These are phyloP conservation scores for Chaenodraco wilsoni DNA, from an alignment of 2,797 vertebrate species.

Conservation along the genomic window DNA sequence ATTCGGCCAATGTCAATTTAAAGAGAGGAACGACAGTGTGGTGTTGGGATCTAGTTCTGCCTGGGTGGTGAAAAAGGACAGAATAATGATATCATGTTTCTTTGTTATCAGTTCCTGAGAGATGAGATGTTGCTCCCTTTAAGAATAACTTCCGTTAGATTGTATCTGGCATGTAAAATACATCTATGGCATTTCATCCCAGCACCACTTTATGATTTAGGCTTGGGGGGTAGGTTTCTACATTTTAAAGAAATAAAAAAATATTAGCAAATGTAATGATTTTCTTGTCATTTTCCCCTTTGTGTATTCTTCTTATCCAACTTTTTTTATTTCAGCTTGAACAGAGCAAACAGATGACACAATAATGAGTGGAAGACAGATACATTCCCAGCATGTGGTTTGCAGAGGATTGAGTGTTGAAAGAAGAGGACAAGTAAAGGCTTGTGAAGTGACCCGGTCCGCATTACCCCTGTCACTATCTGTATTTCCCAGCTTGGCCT, in stretches of 20 bases:
- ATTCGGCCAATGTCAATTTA: neutral
- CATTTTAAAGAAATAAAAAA: conserved; percentile 2
- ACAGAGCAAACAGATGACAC: conserved; percentile 56
- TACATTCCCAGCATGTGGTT: conserved; percentile 63
- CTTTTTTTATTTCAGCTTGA: conserved; percentile 6
- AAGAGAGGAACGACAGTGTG: neutral
- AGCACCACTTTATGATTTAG: neutral
- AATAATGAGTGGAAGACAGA: conserved; percentile 59
- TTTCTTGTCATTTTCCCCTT: conserved; percentile 16
- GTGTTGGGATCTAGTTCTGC: neutral
- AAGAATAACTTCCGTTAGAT: neutral
- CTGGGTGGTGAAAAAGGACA: neutral
- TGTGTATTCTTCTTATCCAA: conserved; percentile 39
- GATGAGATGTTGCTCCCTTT: neutral
- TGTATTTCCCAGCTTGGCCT: conserved; percentile 75
- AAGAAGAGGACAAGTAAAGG: conserved; percentile 58
- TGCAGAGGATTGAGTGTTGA: conserved; percentile 52
- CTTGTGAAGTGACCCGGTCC: conserved; percentile 76
- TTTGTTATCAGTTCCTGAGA: neutral
- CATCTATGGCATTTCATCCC: neutral
- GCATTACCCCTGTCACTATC: conserved; percentile 78
- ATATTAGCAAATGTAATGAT: conserved; percentile 8
- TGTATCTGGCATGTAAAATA: conserved; percentile 9
- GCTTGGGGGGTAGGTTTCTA: neutral
- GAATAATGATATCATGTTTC: neutral